A percentile compares a stretch with the other conserved stretches of the same genome.
phyloP scores from a whole-genome alignment of 2,888 invertebrate genomes.

The Thalpophila matura region DNA sequence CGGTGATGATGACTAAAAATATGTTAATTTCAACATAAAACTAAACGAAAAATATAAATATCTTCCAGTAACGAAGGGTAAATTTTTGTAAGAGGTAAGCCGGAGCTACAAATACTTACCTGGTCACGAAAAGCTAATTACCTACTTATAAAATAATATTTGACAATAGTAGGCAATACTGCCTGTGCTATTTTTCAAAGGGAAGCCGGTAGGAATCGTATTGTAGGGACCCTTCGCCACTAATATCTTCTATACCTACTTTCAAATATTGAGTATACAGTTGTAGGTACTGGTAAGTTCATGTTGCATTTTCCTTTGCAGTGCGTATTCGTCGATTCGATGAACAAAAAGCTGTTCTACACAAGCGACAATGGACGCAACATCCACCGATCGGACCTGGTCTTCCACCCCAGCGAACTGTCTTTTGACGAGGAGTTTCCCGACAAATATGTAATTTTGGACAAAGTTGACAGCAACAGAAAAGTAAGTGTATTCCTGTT shows the following conservation, averaged over 20 bases:
- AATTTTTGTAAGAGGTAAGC: no score
- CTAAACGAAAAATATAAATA: no score
- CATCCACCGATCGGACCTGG: conserved; percentile 92
- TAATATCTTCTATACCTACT: no score
- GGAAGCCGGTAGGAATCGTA: no score
- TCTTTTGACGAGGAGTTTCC: conserved; percentile 94
- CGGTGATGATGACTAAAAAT: conserved; percentile 11
- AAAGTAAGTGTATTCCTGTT: conserved; percentile 85
- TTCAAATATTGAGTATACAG: no score
- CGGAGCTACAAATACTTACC: no score
- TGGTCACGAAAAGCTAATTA: no score
- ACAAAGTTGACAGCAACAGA: conserved; percentile 92
- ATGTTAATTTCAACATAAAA: background rate
- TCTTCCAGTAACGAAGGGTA: no score
- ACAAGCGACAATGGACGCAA: conserved; percentile 94
- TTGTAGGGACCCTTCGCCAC: no score
- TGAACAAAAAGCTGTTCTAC: conserved; percentile 94
- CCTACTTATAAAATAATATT: no score
- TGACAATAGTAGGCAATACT: no score
- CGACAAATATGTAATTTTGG: conserved; percentile 93
- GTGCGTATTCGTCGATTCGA: conserved; percentile 96
- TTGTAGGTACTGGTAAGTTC: background rate
- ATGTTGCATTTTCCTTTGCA: conserved; percentile 77
- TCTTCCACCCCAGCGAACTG: conserved; percentile 95
- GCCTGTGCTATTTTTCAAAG: no score